Percentiles rank a stretch among this genome's conserved stretches.
Conservation (phyloP, 2,888 invertebrate species). For the Polymixis lichenea region DNA sequence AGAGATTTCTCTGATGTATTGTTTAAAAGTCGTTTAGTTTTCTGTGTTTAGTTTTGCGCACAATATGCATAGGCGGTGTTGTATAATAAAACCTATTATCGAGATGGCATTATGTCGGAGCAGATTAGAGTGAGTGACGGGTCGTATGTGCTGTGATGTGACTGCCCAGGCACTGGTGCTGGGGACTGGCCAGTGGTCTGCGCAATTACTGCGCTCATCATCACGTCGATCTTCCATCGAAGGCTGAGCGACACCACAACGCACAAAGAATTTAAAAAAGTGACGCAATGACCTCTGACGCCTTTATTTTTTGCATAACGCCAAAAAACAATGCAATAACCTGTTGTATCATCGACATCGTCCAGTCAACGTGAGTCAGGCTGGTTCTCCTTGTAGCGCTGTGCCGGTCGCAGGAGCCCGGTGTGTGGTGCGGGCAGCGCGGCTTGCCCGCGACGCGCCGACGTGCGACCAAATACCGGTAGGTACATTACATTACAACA, state of each 20-base stretch:
- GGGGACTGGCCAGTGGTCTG: conserved; percentile 11
- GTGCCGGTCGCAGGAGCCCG: conserved; percentile 26
- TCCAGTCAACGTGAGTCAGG: conserved; percentile 71
- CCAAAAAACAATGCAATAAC: conserved; percentile 80
- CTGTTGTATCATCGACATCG: conserved; percentile 74
- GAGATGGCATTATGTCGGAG: conserved; percentile 51
- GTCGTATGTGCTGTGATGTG: conserved; percentile 17
- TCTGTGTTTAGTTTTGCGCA: conserved; percentile 52
- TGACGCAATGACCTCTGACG: conserved; percentile 83
- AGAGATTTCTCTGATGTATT: conserved; percentile 42
- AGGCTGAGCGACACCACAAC: conserved; percentile 70
- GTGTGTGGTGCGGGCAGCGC: conserved; percentile 17
- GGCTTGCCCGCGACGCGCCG: conserved; percentile 2
- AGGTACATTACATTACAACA: conserved; percentile 56
- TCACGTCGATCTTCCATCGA: conserved; percentile 66
- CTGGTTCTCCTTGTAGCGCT: conserved; percentile 70
- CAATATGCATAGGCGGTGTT: conserved; percentile 43
- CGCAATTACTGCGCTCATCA: conserved; percentile 50
- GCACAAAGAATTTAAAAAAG: conserved; percentile 79
- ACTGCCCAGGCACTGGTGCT: neutral
- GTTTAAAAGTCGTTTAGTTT: conserved; percentile 39
- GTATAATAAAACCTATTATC: conserved; percentile 47
- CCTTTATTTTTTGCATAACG: conserved; percentile 78
- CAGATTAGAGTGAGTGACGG: conserved; percentile 34
- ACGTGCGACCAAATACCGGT: conserved; percentile 49